phyloP scores from a whole-genome alignment of 2,113 vertebrate genomes.

The Mastomys coucha region DNA sequence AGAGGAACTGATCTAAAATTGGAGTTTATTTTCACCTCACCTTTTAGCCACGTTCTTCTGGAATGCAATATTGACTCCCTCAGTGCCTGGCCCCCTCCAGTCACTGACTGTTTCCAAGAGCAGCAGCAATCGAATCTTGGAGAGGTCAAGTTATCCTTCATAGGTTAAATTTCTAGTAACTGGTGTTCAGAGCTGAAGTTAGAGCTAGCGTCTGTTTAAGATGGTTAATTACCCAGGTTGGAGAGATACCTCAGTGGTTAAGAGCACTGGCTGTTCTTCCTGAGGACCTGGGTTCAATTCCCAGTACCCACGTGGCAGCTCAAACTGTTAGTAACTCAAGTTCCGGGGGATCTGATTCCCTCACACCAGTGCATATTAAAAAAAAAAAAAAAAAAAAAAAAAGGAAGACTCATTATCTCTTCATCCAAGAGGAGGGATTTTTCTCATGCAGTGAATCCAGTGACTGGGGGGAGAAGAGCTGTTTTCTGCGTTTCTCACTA shows the following conservation, averaged over 20 bases:
- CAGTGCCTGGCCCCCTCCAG: slow-evolving; percentile 55
- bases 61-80: slow-evolving; percentile 77
- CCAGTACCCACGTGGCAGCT: neutral
- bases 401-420: slow-evolving; percentile 6
- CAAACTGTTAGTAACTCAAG: neutral
- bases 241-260: neutral
- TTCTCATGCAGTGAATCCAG: slow-evolving; percentile 30
- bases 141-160: slow-evolving; percentile 67
- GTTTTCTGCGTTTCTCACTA: slow-evolving; percentile 35
- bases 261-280: neutral
- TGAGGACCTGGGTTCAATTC: neutral
- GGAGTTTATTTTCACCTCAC: slow-evolving; percentile 81
- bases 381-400: neutral
- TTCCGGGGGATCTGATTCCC: neutral
- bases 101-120: slow-evolving; percentile 68
- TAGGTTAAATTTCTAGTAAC: slow-evolving; percentile 42
- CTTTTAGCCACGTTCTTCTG: slow-evolving; percentile 78
- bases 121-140: slow-evolving; percentile 63
- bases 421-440: slow-evolving; percentile 34
- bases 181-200: slow-evolving; percentile 33
- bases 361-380: neutral
- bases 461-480: slow-evolving; percentile 40
- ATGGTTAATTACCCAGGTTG: neutral
- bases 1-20: slow-evolving; percentile 79
- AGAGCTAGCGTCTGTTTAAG: neutral